Percentiles rank a stretch among this genome's conserved stretches.
Conservation (phyloP, 2,797 vertebrate genomes). For the Phoeniculus purpureus region DNA sequence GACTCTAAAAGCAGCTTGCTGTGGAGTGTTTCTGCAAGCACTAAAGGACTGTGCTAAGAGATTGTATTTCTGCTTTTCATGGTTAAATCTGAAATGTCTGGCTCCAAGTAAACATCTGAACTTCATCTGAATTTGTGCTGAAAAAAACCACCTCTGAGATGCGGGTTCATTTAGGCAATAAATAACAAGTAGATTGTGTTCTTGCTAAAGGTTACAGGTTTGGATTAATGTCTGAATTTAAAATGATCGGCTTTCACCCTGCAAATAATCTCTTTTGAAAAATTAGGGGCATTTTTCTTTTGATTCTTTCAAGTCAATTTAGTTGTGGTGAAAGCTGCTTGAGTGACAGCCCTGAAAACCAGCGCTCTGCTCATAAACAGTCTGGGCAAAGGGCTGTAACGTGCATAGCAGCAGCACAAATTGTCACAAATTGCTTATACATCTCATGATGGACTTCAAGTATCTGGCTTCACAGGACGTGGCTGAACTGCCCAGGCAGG, state of each 20-base stretch:
- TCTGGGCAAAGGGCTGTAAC: neutral
- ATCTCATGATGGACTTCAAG: neutral
- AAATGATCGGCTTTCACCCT: neutral
- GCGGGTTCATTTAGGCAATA: neutral
- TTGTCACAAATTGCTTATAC: neutral
- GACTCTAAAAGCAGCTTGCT: neutral
- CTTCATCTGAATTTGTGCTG: constrained; percentile 7
- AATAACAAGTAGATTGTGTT: constrained; percentile 14
- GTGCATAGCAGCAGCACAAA: neutral
- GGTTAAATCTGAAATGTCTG: constrained; percentile 40
- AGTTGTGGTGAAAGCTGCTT: constrained; percentile 17
- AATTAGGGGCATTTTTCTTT: constrained; percentile 1
- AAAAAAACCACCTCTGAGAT: neutral
- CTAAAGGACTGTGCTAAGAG: constrained; percentile 5
- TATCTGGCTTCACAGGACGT: neutral
- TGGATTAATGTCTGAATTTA: constrained; percentile 28
- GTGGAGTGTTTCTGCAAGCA: neutral
- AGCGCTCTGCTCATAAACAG: neutral
- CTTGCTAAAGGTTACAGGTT: constrained; percentile 32
- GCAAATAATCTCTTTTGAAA: constrained; percentile 37
- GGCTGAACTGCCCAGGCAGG: neutral
- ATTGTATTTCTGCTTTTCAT: constrained; percentile 51
- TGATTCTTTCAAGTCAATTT: constrained; percentile 21
- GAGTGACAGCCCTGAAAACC: constrained; percentile 9
- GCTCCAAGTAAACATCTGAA: constrained; percentile 51